Evolutionary conservation across 2,113 vertebrate genomes (phyloP), one percentile per base, ranked within the genome.

Genomic region (Noctilio leporinus): DNA sequence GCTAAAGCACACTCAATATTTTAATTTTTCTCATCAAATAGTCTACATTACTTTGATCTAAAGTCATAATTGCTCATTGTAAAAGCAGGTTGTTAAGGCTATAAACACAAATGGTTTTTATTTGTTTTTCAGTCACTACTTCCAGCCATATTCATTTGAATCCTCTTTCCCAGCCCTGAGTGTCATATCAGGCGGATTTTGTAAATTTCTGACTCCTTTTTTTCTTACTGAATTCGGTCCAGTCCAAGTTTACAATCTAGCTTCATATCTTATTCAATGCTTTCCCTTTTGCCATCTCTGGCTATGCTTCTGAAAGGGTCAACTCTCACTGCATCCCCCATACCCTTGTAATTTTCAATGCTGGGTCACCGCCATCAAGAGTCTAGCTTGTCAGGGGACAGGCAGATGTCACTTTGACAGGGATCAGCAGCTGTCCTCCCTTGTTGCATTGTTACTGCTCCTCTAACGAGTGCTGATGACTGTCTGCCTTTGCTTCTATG

Each of bases 1-100:
- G 3, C 64, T 43, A 77, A 86, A 20, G 19, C n/a, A 3, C 15
- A 17, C 3, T n/a, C 28, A 8, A 4, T 40, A 64, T 75, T 75
- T 40, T 20, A 73, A 33, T 11, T 62, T 87, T 67, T 30, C 51
- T 95, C 77, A 75, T 2, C 22, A 94, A 83, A 84, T n/a, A 62
- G 11, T 15, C 24, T 30, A 15, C 0, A 3, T 51, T 59, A 35
- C 57, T 93, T 35, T 67, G 5, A 78, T 78, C 28, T 89, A 33
- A 91, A 64, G 85, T 86, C 24, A 3, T 45, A 80, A 65, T 65
- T 78, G 38, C 2, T 43, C 10, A 77, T 38, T 94, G 38, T 57
- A 84, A 91, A 93, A 75, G 33, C 8, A 10, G 38, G 28, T 84
- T 64, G 33, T 19, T 51, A 59, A 30, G 26, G 10, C 35, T 88